Evolutionary conservation across 2,113 vertebrate species (phyloP).

Genomic region (Cyphomyrus plagiostoma): DNA sequence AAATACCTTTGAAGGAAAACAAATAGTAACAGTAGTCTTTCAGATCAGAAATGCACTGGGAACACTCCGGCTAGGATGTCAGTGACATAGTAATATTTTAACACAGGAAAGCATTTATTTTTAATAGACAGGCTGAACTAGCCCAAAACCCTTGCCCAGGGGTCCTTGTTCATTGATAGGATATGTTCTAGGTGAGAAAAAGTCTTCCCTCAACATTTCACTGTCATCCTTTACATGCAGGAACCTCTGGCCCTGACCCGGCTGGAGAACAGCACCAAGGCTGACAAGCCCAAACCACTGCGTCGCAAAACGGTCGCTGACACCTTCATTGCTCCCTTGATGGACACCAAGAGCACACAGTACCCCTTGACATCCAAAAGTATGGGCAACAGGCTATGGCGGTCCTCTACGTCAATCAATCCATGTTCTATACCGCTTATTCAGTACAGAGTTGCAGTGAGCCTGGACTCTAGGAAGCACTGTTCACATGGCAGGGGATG

Average conservation of each 20-base stretch:
- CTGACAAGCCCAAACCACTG: conserved; percentile 85
- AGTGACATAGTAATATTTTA: background rate
- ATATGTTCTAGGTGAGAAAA: background rate
- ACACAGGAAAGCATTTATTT: background rate
- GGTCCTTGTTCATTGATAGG: background rate
- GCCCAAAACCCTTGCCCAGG: background rate
- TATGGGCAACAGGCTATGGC: background rate
- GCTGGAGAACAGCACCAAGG: conserved; percentile 78
- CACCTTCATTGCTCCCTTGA: conserved; percentile 78
- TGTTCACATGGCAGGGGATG: background rate
- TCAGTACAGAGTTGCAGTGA: background rate
- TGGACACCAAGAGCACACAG: conserved; percentile 80
- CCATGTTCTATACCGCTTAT: background rate
- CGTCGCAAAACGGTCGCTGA: conserved; percentile 82
- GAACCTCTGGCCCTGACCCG: conserved; percentile 81
- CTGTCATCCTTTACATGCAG: conserved; percentile 32
- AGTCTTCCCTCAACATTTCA: background rate
- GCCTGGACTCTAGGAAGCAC: background rate
- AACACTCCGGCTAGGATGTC: background rate
- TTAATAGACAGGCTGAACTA: background rate
- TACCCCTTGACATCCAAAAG: conserved; percentile 62
- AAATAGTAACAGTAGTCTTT: background rate
- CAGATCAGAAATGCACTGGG: background rate
- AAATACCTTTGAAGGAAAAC: background rate
- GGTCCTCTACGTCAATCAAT: background rate